Evolutionary conservation across 1,140 invertebrate genomes (phyloP).

Genomic region (Hycleus phaleratus): DNA sequence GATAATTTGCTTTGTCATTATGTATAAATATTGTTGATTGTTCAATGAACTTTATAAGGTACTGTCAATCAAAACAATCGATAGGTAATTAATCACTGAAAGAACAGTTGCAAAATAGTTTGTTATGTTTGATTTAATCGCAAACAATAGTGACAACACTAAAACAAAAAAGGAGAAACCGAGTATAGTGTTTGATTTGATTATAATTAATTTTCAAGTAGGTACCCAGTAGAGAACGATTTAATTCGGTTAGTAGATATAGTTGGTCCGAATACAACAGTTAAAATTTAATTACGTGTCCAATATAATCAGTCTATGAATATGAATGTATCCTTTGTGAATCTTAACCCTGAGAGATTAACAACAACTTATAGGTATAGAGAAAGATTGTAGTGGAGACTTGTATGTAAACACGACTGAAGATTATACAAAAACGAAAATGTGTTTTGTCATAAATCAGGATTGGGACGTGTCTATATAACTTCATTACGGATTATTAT

Average conservation of each 20-base stretch:
- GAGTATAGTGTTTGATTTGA: too few species aligned
- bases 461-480: constrained; percentile 39
- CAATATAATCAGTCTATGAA: constrained; percentile 22
- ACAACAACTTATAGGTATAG: constrained; percentile 5
- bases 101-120: too few species aligned
- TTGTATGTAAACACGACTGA: constrained; percentile 25
- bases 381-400: constrained; percentile 3
- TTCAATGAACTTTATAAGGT: too few species aligned
- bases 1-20: too few species aligned
- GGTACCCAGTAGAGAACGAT: too few species aligned
- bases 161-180: too few species aligned
- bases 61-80: too few species aligned
- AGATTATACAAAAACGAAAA: constrained; percentile 30
- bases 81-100: too few species aligned
- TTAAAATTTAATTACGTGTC: constrained; percentile 35
- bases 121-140: too few species aligned
- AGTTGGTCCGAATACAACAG: constrained; percentile 27
- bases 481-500: constrained; percentile 41
- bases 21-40: too few species aligned
- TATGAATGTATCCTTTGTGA: constrained; percentile 31
- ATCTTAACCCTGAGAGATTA: constrained; percentile 21
- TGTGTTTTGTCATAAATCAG: constrained; percentile 40
- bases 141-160: too few species aligned
- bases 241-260: background rate
- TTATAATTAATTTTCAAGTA: too few species aligned